A percentile compares a stretch with the other conserved stretches of the same genome.
phyloP scores from a whole-genome alignment of 2,888 invertebrate species.

The Tenthredo amoena region DNA sequence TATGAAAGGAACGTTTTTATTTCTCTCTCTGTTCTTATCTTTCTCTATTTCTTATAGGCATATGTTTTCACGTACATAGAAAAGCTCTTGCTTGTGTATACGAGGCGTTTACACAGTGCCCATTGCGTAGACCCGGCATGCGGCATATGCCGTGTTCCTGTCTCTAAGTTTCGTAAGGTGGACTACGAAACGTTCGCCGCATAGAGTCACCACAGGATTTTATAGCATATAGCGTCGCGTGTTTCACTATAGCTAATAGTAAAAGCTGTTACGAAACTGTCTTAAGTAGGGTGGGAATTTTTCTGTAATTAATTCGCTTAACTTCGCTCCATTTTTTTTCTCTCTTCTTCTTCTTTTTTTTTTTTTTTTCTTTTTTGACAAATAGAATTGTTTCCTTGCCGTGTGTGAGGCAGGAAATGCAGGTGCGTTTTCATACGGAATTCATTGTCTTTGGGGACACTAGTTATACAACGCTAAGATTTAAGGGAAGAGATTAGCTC shows the following conservation, averaged over 20 bases:
- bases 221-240: not conserved
- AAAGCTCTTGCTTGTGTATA: not conserved
- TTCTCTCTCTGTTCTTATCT: not conserved
- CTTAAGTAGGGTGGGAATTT: constrained; percentile 45
- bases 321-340: not conserved
- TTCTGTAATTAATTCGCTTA: constrained; percentile 20
- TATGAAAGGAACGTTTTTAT: constrained; percentile 10
- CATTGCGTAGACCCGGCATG: constrained; percentile 22
- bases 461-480: not conserved
- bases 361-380: not conserved
- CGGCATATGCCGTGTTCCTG: constrained; percentile 8
- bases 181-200: not conserved
- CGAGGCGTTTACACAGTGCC: constrained; percentile 5
- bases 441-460: not conserved
- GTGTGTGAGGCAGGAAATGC: constrained; percentile 4
- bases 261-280: constrained; percentile 41
- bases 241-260: constrained; percentile 17
- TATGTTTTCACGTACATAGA: not conserved
- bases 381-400: constrained; percentile 1
- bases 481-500: not conserved
- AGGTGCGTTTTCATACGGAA: not conserved
- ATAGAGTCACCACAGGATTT: not conserved
- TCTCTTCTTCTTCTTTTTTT: not conserved
- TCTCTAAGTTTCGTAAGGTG: constrained; percentile 29
- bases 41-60: not conserved